Evolutionary conservation across 1,140 invertebrate genomes (phyloP).

Genomic region (Zaprionus inermis): DNA sequence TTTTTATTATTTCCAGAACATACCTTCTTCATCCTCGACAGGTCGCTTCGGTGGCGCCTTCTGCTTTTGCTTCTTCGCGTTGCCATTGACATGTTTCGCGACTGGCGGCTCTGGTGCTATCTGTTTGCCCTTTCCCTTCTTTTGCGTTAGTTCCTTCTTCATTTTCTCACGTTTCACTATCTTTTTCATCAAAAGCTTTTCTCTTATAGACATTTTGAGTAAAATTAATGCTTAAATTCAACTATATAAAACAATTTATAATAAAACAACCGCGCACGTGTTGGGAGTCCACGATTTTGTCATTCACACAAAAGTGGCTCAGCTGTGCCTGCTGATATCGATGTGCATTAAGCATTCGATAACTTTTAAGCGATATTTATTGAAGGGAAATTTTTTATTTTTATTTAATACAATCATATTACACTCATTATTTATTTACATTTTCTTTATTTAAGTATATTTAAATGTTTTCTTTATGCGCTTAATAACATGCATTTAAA

Average conservation of each 20-base stretch:
- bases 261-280: constrained; percentile 64
- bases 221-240: neutral
- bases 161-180: constrained; percentile 91
- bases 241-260: constrained; percentile 38
- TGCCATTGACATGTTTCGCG: constrained; percentile 42
- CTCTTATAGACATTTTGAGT: constrained; percentile 88
- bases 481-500: neutral
- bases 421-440: neutral
- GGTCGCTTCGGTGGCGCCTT: constrained; percentile 23
- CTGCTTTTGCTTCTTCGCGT: constrained; percentile 47
- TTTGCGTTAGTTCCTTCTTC: constrained; percentile 87
- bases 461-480: neutral
- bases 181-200: constrained; percentile 91
- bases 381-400: too few species aligned
- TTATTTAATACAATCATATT: too few species aligned
- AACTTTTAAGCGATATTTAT: neutral
- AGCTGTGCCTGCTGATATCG: constrained; percentile 21
- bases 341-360: constrained; percentile 22
- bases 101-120: neutral
- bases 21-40: constrained; percentile 49
- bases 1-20: neutral
- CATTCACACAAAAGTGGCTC: constrained; percentile 27
- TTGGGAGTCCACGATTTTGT: constrained; percentile 38
- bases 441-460: too few species aligned
- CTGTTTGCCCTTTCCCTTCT: constrained; percentile 82